These are phyloP conservation scores for Clostera curtula DNA, from an alignment of 2,888 invertebrate species.

Conservation along the genomic window DNA sequence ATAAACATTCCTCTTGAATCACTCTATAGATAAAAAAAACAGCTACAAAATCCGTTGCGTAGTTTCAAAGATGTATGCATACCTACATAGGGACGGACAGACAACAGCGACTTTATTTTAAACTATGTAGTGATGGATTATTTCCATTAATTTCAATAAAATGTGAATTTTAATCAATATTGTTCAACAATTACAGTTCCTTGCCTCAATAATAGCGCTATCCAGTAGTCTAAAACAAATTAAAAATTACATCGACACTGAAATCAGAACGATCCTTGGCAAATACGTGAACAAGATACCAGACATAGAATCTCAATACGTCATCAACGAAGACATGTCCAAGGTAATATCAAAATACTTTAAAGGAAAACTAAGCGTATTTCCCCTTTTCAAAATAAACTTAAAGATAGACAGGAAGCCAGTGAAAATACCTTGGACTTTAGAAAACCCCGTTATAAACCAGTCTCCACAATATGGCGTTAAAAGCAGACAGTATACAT, in stretches of 20 bases:
- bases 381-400: constrained; percentile 52
- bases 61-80: too few relatives aligned
- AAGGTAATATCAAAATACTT: constrained; percentile 42
- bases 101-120: too few relatives aligned
- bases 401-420: constrained; percentile 51
- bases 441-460: constrained; percentile 22
- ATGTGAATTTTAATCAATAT: neutral
- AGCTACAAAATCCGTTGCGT: too few relatives aligned
- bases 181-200: constrained; percentile 24
- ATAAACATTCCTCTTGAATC: too few relatives aligned
- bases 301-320: constrained; percentile 43
- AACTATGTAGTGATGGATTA: too few relatives aligned
- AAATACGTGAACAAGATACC: constrained; percentile 43
- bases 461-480: neutral
- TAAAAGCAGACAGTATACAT: constrained; percentile 6
- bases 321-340: constrained; percentile 44
- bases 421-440: constrained; percentile 55
- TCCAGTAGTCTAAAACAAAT: constrained; percentile 25
- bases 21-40: too few relatives aligned
- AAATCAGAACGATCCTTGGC: constrained; percentile 30
- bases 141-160: neutral
- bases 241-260: constrained; percentile 23
- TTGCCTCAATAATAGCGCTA: constrained; percentile 13
- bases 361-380: constrained; percentile 42
- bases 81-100: too few relatives aligned